Base-by-base conservation (phyloP, 1,140 invertebrate genomes). In the Zaprionus nigranus region DNA sequence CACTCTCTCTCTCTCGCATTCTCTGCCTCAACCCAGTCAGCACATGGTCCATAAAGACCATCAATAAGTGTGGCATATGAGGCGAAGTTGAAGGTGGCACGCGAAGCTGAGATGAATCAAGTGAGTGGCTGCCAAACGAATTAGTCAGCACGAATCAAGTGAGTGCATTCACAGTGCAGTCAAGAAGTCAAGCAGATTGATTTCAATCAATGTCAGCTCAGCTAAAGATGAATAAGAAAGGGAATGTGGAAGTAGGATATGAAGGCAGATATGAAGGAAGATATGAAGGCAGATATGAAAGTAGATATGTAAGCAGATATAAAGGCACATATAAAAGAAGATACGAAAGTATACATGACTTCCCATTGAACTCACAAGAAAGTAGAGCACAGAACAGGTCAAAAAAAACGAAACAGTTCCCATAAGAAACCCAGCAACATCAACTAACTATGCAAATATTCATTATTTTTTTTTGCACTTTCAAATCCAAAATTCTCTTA, bases 61-160 rank as follows among this genome's bases (percentile, higher is more conserved):
- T 88, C 85, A 90, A 88, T 88, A 88, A 88, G 46, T 38, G 26
- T 56, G 53, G 53, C 53, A 56, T 56, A 22, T 53, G 46, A 4
- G 22, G 30, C 30, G 46, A 46, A 9, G 40, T 46, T 46, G 40
- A 46, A 46, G 17, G 13, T 38, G 36, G 36, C 40, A 46, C 6
- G 40, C 30, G 56, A 67, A 38, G 66, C 67, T 12, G 54, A 81
- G 30, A 57, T 49, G 58, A 54, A 70, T 71, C 53, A 67, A 72
- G 40, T 46, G 40, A 46, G 40, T 46, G 40, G 6, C 4, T n/a
- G 36, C 36, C 12, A 7, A 46, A n/a, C 40, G 40, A 46, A 46
- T 46, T 46, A 46, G 40, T 46, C 40, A 46, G 40, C 40, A 20
- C 36, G 49, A 64, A 43, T 58, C 66, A 66, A 70, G 58, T 69